These are phyloP conservation scores for Alexandromys fortis DNA, from an alignment of 2,113 vertebrate species.

Conservation along the genomic window DNA sequence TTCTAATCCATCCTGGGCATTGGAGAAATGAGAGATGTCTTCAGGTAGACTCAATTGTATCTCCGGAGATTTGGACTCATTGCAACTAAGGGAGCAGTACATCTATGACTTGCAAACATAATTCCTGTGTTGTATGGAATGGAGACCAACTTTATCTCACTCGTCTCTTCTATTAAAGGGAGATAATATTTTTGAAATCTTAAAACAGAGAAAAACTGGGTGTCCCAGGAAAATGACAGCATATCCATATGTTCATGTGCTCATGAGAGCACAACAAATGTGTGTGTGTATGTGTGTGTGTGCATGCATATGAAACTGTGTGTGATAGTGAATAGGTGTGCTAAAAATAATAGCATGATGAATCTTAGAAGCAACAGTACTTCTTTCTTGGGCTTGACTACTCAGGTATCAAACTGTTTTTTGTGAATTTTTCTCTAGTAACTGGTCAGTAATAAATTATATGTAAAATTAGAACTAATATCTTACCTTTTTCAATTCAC, in stretches of 20 bases:
- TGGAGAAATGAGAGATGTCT: background rate
- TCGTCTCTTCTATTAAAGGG: background rate
- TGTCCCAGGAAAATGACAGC: too few relatives aligned
- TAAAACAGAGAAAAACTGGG: background rate
- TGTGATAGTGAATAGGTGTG: background rate
- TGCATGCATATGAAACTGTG: background rate
- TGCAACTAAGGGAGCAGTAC: rapidly evolving
- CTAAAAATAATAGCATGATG: background rate
- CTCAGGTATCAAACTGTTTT: background rate
- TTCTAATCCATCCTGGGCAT: background rate
- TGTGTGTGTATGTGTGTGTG: background rate
- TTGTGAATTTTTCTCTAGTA: background rate
- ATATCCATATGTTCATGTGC: background rate
- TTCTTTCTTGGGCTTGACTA: background rate
- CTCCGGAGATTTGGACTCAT: background rate
- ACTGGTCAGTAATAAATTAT: background rate
- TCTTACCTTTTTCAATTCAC: background rate
- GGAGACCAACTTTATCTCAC: background rate
- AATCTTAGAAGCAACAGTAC: background rate
- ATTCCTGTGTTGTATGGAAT: background rate
- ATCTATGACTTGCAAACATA: background rate
- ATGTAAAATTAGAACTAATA: background rate
- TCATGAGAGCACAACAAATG: background rate
- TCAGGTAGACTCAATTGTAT: background rate
- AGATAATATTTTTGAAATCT: background rate